phyloP scores from a whole-genome alignment of 2,888 invertebrate genomes.

The Psylliodes chrysocephalus region DNA sequence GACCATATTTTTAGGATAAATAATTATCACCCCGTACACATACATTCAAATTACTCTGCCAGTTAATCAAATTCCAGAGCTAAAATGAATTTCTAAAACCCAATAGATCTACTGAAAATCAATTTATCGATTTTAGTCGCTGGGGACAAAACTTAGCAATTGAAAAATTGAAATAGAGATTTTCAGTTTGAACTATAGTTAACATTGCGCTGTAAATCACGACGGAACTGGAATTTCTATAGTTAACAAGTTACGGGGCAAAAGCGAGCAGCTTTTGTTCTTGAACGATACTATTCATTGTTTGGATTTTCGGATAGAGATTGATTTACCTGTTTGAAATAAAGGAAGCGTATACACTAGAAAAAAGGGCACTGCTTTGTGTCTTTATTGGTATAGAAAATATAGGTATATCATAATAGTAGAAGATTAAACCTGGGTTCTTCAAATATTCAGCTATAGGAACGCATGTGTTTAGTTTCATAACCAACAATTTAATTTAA shows the following conservation, averaged over 20 bases:
- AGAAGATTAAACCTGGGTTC: too few species aligned
- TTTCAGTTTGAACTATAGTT: slow-evolving; percentile 18
- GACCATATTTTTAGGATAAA: not conserved
- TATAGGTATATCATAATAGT: too few species aligned
- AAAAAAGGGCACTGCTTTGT: too few species aligned
- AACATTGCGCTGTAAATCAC: slow-evolving; percentile 23
- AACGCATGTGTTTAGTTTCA: too few species aligned
- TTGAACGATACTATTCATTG: slow-evolving; percentile 13
- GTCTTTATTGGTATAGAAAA: too few species aligned
- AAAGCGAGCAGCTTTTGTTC: slow-evolving; percentile 21
- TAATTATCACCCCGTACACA: not conserved
- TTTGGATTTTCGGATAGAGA: slow-evolving; percentile 11
- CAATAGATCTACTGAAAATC: not conserved
- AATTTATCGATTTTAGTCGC: slow-evolving; percentile 2
- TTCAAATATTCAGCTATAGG: too few species aligned
- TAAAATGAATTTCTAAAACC: not conserved
- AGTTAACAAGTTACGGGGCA: not conserved
- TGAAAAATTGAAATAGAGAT: slow-evolving; percentile 13
- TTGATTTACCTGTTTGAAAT: slow-evolving; percentile 18
- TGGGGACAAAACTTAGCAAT: not conserved
- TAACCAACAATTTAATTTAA: too few species aligned
- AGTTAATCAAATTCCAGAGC: not conserved
- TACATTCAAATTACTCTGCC: not conserved
- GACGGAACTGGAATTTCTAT: slow-evolving; percentile 8
- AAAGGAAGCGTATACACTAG: too few species aligned